These are phyloP conservation scores for Pristionchus mayeri DNA, from an alignment of 2,888 invertebrate genomes.

Conservation along the genomic window DNA sequence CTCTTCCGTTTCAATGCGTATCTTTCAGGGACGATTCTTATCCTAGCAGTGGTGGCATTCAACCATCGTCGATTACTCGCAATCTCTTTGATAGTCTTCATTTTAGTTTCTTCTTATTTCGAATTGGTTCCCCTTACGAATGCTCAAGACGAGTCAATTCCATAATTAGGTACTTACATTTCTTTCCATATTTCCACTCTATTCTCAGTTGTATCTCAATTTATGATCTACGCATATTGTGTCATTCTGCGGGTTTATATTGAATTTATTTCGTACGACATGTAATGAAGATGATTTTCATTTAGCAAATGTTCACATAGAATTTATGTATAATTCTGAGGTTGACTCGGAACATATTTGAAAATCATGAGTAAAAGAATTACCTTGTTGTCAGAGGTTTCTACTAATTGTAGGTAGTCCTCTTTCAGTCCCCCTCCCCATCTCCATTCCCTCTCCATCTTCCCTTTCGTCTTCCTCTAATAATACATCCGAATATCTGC, in stretches of 20 bases:
- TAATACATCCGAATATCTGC: too few species aligned
- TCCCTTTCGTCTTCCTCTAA: too few species aligned
- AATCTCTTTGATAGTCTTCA: not conserved
- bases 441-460: too few species aligned
- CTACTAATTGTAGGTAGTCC: too few species aligned
- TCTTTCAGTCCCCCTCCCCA: too few species aligned
- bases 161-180: not conserved
- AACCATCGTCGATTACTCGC: conserved; percentile 13
- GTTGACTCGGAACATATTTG: too few species aligned
- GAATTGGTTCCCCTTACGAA: not conserved
- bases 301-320: too few species aligned
- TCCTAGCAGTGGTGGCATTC: not conserved
- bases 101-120: conserved; percentile 13
- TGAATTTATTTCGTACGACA: not conserved
- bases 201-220: conserved; percentile 32
- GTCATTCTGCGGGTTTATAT: not conserved
- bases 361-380: too few species aligned
- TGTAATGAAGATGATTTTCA: conserved; percentile 7
- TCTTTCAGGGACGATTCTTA: conserved; percentile 1
- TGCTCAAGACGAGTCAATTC: not conserved
- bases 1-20: too few species aligned
- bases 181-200: not conserved
- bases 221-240: conserved; percentile 37
- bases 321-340: too few species aligned
- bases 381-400: too few species aligned